Percentiles rank a stretch among this genome's conserved stretches.
These are phyloP conservation scores for Morone saxatilis DNA, from an alignment of 2,113 vertebrate species.

Conservation along the genomic window DNA sequence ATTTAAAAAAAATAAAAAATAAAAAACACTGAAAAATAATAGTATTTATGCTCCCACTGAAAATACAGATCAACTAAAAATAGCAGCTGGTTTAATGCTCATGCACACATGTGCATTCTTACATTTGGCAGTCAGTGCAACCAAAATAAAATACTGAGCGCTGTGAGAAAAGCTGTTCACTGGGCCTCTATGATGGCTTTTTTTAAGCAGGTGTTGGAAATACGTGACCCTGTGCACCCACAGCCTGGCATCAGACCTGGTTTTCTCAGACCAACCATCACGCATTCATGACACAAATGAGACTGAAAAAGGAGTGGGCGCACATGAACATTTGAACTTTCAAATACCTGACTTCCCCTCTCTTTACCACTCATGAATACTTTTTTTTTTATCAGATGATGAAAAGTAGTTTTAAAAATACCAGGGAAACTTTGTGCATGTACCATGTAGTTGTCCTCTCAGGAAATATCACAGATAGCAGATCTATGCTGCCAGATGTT, in stretches of 20 bases:
- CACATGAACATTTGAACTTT: conserved; percentile 82
- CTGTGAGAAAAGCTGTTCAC: neutral
- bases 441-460: neutral
- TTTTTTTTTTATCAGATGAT: conserved; percentile 44
- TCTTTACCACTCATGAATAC: neutral
- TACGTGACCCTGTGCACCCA: conserved; percentile 17
- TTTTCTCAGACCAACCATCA: conserved; percentile 10
- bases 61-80: neutral
- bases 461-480: neutral
- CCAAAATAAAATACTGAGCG: neutral
- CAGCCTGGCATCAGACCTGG: conserved; percentile 10
- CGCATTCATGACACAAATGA: conserved; percentile 34
- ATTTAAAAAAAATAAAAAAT: neutral
- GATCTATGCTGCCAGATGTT: neutral
- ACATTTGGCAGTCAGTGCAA: neutral
- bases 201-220: conserved; percentile 18
- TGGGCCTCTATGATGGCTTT: neutral
- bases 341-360: neutral
- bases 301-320: conserved; percentile 57
- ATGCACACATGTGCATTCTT: neutral
- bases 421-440: neutral
- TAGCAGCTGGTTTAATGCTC: too few species aligned
- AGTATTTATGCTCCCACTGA: neutral
- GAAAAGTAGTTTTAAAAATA: neutral
- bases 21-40: neutral